Evolutionary conservation across 2,113 vertebrate genomes (phyloP).

Genomic region (Nipponia nippon): DNA sequence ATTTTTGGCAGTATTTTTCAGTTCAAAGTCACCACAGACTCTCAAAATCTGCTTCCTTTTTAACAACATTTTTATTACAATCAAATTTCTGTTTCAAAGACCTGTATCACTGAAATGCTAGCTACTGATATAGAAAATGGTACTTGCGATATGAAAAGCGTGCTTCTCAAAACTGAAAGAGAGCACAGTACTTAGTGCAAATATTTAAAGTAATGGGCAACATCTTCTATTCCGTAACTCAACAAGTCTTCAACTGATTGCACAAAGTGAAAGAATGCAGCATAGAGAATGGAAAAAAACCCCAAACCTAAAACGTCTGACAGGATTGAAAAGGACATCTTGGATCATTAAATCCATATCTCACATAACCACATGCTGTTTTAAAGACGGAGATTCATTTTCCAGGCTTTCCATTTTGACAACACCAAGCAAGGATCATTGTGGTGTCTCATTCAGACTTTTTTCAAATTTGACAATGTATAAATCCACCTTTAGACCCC

Average conservation of each 20-base stretch:
- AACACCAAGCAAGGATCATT: not conserved
- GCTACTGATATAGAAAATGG: not conserved
- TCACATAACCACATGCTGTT: not conserved
- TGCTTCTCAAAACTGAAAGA: not conserved
- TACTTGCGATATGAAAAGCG: not conserved
- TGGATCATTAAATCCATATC: not conserved
- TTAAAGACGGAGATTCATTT: not conserved
- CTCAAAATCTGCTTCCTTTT: not conserved
- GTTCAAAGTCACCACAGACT: not conserved
- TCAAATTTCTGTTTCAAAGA: not conserved
- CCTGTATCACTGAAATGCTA: not conserved
- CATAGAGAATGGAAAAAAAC: not conserved
- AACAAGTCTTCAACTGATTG: not conserved
- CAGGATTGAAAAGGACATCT: not conserved
- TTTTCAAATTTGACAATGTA: not conserved
- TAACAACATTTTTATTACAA: not conserved
- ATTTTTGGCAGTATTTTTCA: not conserved
- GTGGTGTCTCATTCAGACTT: not conserved
- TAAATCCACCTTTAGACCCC: not conserved
- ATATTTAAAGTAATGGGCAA: not conserved
- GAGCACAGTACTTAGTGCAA: not conserved
- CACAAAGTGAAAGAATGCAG: not conserved
- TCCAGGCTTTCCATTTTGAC: not conserved
- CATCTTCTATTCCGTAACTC: not conserved
- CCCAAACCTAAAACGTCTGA: not conserved